Evolutionary conservation across 2,888 invertebrate species (phyloP), one percentile per base, ranked within the genome.

Genomic region (Fragum whitleyi): DNA sequence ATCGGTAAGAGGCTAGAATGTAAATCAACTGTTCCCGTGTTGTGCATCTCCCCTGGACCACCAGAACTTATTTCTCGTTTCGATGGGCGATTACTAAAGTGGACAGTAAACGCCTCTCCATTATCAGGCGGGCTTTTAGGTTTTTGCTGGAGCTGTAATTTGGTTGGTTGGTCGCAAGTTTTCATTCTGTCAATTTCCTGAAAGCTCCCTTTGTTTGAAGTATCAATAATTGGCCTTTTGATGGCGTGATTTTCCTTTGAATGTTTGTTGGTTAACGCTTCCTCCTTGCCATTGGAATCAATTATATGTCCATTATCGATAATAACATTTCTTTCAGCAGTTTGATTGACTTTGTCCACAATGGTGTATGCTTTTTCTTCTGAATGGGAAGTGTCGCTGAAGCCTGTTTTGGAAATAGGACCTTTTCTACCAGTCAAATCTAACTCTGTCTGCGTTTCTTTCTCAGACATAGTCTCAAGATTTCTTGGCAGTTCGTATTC

Each of bases 391-490:
- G 47, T 3, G 7, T 47, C 14, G 16, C 47, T 14, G 7, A 3
- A 47, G 47, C 47, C n/a, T 47, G 2, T 5, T 47, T 47, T n/a
- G 2, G 47, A 5, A 47, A n/a, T 14, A 19, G 47, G n/a, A 47
- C 7, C 14, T n/a, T n/a, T 47, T 14, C n/a, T n/a, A n/a, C n/a
- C n/a, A n/a, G n/a, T n/a, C n/a, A 47, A n/a, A n/a, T 57, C 57
- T 26, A 57, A 57, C 6, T 57, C 57, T 14, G 57, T 57, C 23
- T 57, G 57, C 21, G 57, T 57, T 26, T 57, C 57, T 14, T 57
- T 57, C 57, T 57, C 57, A 23, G 57, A 57, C 26, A 47, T 47
- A n/a, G 19, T 47, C 19, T 47, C 7, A 47, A 47, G 2, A 19
- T 14, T 14, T 3, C 5, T 14, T 47, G 47, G 47, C 14, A 16